Conservation (phyloP, 1,140 invertebrate genomes). For the Ips nitidus region DNA sequence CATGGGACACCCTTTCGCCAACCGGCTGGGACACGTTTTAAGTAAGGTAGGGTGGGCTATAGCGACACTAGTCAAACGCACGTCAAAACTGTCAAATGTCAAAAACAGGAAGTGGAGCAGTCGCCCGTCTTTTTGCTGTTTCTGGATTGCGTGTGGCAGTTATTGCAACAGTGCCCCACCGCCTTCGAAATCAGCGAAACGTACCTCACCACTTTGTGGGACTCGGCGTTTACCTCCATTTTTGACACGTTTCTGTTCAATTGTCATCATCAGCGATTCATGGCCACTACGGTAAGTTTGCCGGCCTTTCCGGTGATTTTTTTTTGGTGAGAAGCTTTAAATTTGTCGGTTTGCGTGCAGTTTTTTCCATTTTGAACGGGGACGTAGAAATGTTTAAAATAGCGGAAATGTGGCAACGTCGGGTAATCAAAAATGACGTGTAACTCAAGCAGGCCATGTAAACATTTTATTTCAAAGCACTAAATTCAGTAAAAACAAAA, state of each 20-base stretch:
- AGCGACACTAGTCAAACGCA: background rate
- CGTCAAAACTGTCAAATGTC: background rate
- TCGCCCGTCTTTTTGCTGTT: conserved; percentile 88
- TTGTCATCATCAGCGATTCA: conserved; percentile 68
- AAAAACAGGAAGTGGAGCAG: conserved; percentile 52
- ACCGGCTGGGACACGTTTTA: conserved; percentile 66
- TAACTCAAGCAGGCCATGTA: too few relatives aligned
- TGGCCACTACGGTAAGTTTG: conserved; percentile 63
- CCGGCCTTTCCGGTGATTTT: background rate
- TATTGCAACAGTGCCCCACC: conserved; percentile 82
- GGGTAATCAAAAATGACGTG: too few relatives aligned
- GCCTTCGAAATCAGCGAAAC: conserved; percentile 92
- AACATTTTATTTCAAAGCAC: too few relatives aligned
- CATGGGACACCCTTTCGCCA: conserved; percentile 83
- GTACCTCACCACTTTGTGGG: conserved; percentile 89
- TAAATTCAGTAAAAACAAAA: too few relatives aligned
- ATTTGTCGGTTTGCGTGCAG: background rate
- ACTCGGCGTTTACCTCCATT: conserved; percentile 79
- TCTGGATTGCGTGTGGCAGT: conserved; percentile 92
- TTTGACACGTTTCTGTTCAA: conserved; percentile 94
- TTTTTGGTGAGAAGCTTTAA: background rate
- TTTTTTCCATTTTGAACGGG: too few relatives aligned
- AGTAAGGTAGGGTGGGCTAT: conserved; percentile 42
- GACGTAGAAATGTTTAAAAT: too few relatives aligned
- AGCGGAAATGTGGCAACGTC: too few relatives aligned